Evolutionary conservation across 2,113 vertebrate genomes (phyloP), one percentile per base, ranked within the genome.

Genomic region (Cynopterus brachyotis): DNA sequence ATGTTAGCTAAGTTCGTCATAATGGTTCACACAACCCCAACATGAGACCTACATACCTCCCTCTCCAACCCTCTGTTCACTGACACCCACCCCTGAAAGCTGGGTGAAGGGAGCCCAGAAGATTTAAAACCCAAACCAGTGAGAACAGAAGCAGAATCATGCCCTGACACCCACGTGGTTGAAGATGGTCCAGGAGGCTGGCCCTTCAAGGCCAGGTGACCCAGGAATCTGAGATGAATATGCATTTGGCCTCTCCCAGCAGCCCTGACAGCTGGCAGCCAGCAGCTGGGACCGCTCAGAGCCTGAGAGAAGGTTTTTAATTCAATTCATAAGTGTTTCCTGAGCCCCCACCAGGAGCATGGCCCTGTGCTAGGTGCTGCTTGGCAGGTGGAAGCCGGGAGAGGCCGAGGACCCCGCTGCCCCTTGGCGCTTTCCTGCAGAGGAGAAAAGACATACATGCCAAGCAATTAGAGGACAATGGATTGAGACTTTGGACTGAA

Each of bases 261-360:
- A 85, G 80, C 80, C 94, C 91, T 90, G 96, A 96, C 96, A 97
- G 94, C 97, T 97, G 97, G 96, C 89, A 93, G 62, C 97, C 81
- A 16, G 93, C 96, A 97, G 96, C 96, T 96, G 97, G 96, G 91
- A 64, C 84, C 0, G 93, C 95, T 97, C 93, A 83, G 81, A 89
- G 88, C 87, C 95, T 60, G 80, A 40, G 72, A 97, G 94, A 85
- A 94, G 97, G 93, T 85, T 96, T 96, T 96, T 94, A 96, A 94
- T 96, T 97, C 96, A 88, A 55, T 93, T 83, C 47, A 0, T 59
- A 96, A 97, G 90, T 97, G 96, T 95, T 96, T 98, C 94, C 93
- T 93, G 93, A 96, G 97, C 97, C 92, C 93, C 97, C 82, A 97
- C 85, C 89, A 91, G 96, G 60, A 97, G 78, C 42, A 2, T 13